Base-by-base conservation (phyloP, 2,113 vertebrate species). In the Stegastes partitus region DNA sequence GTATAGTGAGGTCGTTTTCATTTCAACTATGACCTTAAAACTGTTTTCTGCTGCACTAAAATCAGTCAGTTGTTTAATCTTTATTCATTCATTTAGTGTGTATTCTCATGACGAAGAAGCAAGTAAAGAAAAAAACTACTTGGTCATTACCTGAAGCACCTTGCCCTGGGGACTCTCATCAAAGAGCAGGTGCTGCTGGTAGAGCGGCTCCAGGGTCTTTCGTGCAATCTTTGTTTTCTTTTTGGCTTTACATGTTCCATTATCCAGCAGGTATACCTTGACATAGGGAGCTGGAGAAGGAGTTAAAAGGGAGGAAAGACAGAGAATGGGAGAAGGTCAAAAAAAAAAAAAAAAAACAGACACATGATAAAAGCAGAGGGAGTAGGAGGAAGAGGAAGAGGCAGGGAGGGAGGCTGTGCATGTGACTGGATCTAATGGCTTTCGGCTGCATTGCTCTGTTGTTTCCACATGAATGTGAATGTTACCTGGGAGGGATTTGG, bases 141-240 rank as follows among this genome's bases (percentile, higher is more conserved):
- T 39, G 18, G 37, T 65, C 23, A 92, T 94, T 86, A 99, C 98
- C 98, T 99, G 98, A 91, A 99, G 96, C 90, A 99, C 97, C 96
- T 98, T 99, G 84, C 97, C 96, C 94, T 98, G 96, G 25, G 98
- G 97, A 91, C 96, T 97, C 93, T 99, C 97, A 12, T 99, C 98
- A 84, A 99, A 99, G 84, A 97, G 95, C 87, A 99, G 93, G 59
- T 96, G 95, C 92, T 99, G 98, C 86, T 99, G 98, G 94, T 99
- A 99, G 80, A 99, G 93, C 61, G 98, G 98, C 91, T 99, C 97
- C 49, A 99, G 96, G n/a, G 98, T 99, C 95, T 99, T 99, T 79
- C 98, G 94, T 88, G 98, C 97, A 94, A 99, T 99, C 94, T 99
- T 98, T 74, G 98, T 99, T 96, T 99, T 99, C 95, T 99, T 99